Base-by-base conservation (phyloP, 1,140 invertebrate species). In the Linepithema humile region DNA sequence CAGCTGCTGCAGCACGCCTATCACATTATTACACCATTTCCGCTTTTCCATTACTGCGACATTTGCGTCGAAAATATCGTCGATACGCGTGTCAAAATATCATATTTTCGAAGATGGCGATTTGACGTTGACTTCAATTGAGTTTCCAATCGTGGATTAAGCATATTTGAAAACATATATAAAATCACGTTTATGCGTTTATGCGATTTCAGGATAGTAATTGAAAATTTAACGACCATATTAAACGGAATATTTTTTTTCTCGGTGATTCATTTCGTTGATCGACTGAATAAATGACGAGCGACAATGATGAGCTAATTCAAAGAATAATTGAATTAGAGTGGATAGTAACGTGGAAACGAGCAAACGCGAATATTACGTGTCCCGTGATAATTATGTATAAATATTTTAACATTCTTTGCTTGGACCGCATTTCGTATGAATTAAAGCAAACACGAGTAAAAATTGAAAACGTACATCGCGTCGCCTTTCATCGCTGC, bases 261-360 rank as follows among this genome's bases (percentile, higher is more conserved):
- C 7, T 69, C 23, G 23, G 69, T 55, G 35, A 80, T 55, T n/a
- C 12, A n/a, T 45, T 45, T 69, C 50, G 35, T 26, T 65, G 23
- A 80, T 80, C 55, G 23, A 29, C 7, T 55, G 60, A 64, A 65
- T 78, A 78, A 29, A 12, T 29, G 7, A 80, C 64, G 64, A 67
- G 29, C 7, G 23, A 32, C 12, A 53, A 20, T 23, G 35, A 15
- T 6, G 35, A 69, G 43, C 23, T 26, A 78, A 78, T 70, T 70
- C 43, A n/a, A 70, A 69, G 38, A 43, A 80, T 69, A 69, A 69
- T 55, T 80, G 23, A 69, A 80, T 80, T 80, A 69, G 75, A 26
- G 6, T 2, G 23, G 20, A 20, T 12, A n/a, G 17, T 29, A 53
- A 43, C 38, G 38, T 45, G 6, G n/a, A 55, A 70, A 55, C 23